Conservation (phyloP, 2,888 invertebrate genomes). For the Plagodis pulveraria region DNA sequence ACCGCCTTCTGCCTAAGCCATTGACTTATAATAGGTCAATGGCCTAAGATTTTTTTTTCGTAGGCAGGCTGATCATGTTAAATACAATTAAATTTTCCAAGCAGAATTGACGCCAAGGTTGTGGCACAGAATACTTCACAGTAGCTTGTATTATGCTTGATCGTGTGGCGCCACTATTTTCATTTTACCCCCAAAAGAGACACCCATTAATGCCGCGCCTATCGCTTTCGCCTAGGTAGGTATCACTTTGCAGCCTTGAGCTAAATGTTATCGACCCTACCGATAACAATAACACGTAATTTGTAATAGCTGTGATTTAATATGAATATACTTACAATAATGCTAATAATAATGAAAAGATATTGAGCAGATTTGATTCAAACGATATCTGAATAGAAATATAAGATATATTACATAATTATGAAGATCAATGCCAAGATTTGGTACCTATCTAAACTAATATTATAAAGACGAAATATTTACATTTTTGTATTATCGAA, state of each 20-base stretch:
- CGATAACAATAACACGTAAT: slow-evolving; percentile 6
- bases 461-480: too few relatives aligned
- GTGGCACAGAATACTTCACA: background rate
- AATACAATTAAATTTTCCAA: background rate
- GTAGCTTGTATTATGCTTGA: slow-evolving; percentile 2
- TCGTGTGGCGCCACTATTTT: slow-evolving; percentile 22
- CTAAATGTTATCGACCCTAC: slow-evolving; percentile 7
- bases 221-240: slow-evolving; percentile 1
- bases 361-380: too few relatives aligned
- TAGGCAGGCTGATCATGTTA: background rate
- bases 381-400: too few relatives aligned
- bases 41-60: too few relatives aligned
- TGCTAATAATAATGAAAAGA: too few relatives aligned
- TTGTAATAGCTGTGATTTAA: background rate
- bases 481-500: too few relatives aligned
- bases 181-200: slow-evolving; percentile 19
- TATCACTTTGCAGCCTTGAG: slow-evolving; percentile 5
- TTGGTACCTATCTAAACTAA: too few relatives aligned
- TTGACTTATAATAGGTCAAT: too few relatives aligned
- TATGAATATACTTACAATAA: background rate
- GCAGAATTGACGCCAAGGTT: slow-evolving; percentile 14
- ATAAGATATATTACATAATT: too few relatives aligned
- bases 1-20: too few relatives aligned
- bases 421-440: too few relatives aligned
- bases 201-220: slow-evolving; percentile 6